Conservation (phyloP, 2,797 vertebrate species). For the Poeciliopsis paucimaculata region DNA sequence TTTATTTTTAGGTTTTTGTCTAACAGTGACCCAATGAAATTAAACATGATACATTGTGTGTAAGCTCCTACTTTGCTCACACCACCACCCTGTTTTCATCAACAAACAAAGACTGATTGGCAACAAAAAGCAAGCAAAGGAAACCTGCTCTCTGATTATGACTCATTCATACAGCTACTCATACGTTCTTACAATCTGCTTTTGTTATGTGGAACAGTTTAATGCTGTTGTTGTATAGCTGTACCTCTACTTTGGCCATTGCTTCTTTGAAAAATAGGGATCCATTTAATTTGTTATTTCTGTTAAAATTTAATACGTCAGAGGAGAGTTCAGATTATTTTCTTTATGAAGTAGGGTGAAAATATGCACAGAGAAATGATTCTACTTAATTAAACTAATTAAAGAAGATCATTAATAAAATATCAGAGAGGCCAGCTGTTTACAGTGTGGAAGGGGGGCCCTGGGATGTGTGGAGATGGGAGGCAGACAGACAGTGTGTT, state of each 20-base stretch:
- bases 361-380: slow-evolving; percentile 82
- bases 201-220: not conserved
- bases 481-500: slow-evolving; percentile 71
- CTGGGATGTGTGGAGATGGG: slow-evolving; percentile 66
- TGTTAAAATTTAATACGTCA: slow-evolving; percentile 39
- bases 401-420: slow-evolving; percentile 88
- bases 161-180: slow-evolving; percentile 56
- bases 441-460: slow-evolving; percentile 76
- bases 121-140: slow-evolving; percentile 63
- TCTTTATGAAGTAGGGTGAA: slow-evolving; percentile 79
- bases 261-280: not conserved
- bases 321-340: slow-evolving; percentile 75
- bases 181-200: slow-evolving; percentile 11
- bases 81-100: slow-evolving; percentile 72
- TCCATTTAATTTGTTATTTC: not conserved
- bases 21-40: slow-evolving; percentile 51
- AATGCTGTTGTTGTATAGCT: not conserved
- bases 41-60: slow-evolving; percentile 62
- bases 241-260: not conserved
- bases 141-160: slow-evolving; percentile 50
- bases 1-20: slow-evolving; percentile 28
- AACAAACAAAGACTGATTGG: slow-evolving; percentile 71
- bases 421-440: slow-evolving; percentile 85
- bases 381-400: slow-evolving; percentile 87
- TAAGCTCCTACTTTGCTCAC: slow-evolving; percentile 52